Conservation (phyloP, 1,140 invertebrate species). For the Pachyrhynchus sulphureomaculatus region DNA sequence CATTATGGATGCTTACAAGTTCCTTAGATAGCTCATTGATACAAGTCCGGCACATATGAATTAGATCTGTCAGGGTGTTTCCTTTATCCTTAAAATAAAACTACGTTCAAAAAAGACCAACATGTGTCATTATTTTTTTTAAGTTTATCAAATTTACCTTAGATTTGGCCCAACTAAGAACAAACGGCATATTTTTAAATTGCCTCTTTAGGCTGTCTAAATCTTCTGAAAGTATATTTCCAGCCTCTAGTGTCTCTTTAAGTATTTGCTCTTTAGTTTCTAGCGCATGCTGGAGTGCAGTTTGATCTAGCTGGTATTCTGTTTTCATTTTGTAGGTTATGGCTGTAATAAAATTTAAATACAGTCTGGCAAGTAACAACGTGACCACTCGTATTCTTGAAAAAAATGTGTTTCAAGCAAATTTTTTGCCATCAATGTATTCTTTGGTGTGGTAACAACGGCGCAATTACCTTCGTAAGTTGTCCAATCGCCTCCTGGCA, state of each 20-base stretch:
- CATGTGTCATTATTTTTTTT: too few relatives aligned
- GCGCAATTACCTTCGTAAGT: too few relatives aligned
- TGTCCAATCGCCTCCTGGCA: too few relatives aligned
- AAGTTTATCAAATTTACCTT: too few relatives aligned
- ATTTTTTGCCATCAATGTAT: too few relatives aligned
- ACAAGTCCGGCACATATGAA: constrained; percentile 31
- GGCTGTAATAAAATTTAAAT: constrained; percentile 17
- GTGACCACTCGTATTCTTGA: too few relatives aligned
- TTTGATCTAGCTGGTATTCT: constrained; percentile 25
- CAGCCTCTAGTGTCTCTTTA: constrained; percentile 11
- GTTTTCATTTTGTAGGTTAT: constrained; percentile 17
- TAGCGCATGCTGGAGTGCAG: constrained; percentile 8
- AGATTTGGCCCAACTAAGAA: constrained; percentile 26
- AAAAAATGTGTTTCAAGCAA: too few relatives aligned
- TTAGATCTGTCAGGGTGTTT: constrained; percentile 28
- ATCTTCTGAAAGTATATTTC: constrained; percentile 23
- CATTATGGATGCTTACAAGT: constrained; percentile 15
- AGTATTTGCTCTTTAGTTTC: constrained; percentile 15
- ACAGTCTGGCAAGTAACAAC: too few relatives aligned
- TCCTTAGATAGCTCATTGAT: constrained; percentile 34
- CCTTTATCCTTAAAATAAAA: constrained; percentile 12
- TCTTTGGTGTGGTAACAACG: too few relatives aligned
- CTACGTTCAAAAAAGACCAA: too few relatives aligned
- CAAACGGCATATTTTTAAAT: constrained; percentile 15
- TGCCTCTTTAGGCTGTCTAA: constrained; percentile 20